Evolutionary conservation across 2,888 invertebrate genomes (phyloP), one percentile per base, ranked within the genome.

Genomic region (Epinotia ramella): DNA sequence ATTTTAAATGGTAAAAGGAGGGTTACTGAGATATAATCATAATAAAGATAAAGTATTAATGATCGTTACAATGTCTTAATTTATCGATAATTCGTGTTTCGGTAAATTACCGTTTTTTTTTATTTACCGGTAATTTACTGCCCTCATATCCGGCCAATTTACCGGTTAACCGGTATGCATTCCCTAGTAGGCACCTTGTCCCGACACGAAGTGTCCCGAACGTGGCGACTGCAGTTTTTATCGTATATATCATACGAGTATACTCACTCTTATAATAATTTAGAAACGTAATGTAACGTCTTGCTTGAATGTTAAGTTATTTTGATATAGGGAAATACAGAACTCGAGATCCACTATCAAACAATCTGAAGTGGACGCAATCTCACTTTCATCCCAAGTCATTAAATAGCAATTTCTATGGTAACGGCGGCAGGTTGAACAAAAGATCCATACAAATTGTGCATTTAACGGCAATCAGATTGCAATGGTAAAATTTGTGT

Each of bases 391-490:
- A 69, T 69, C 44, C 40, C 18, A 28, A 46, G 40, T 53, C 63
- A 75, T 78, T 77, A 65, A 77, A 69, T 16, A 46, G 56, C 62
- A 57, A 77, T 75, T 79, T 73, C 68, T 77, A 77, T 79, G 69
- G 73, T 71, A 70, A 77, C 64, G 68, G 66, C 63, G 46, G 73
- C 70, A 77, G 44, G 53, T 73, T 73, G 73, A 73, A 79, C 77
- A 73, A 74, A 80, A 77, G 46, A 72, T 64, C 24, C 12, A 74
- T 79, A 66, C 24, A 24, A 80, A 75, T n/a, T 73, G 12, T 56
- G 66, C 78, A 80, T 80, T 81, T 79, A 77, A 77, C 79, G 40
- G 77, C 75, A 77, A 84, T 88, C 84, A 81, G 85, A 87, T 88
- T 81, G 79, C 77, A 73, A 82, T 77, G 83, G 81, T 83, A 82